Conservation (phyloP, 2,797 vertebrate genomes). For the Enteromius paludinosus region DNA sequence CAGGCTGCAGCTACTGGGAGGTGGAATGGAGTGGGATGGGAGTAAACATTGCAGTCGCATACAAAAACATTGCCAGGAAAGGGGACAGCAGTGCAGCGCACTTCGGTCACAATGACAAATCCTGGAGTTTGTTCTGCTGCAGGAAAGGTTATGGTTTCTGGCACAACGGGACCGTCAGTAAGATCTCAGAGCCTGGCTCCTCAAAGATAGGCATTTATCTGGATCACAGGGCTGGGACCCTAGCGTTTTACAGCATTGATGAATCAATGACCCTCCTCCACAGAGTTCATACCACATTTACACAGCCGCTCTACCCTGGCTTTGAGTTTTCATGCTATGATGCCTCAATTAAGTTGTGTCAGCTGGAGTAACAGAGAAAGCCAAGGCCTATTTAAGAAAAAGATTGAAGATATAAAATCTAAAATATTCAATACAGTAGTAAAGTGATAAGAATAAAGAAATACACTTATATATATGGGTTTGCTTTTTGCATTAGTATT, state of each 20-base stretch:
- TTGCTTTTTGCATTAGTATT: background rate
- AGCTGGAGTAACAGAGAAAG: conserved; percentile 31
- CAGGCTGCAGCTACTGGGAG: conserved; percentile 54
- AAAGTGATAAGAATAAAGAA: background rate
- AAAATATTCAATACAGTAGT: background rate
- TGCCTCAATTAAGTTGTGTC: conserved; percentile 44
- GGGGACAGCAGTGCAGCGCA: conserved; percentile 50
- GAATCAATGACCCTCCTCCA: conserved; percentile 54
- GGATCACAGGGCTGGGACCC: conserved; percentile 48
- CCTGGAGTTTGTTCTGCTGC: conserved; percentile 57
- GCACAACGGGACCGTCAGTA: conserved; percentile 42
- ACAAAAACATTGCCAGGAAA: conserved; percentile 59
- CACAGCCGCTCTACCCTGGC: conserved; percentile 49
- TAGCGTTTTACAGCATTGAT: conserved; percentile 53
- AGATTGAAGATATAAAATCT: background rate
- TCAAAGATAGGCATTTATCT: conserved; percentile 50
- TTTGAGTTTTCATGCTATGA: conserved; percentile 56
- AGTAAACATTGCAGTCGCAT: conserved; percentile 52
- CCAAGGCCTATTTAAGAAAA: background rate
- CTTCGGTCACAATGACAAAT: conserved; percentile 63
- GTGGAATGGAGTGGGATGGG: conserved; percentile 49
- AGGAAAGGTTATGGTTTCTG: conserved; percentile 47
- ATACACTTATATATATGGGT: background rate
- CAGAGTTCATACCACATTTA: conserved; percentile 50
- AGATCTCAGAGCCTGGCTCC: conserved; percentile 28